Conservation (phyloP, 2,797 vertebrate species). For the Prionace glauca region DNA sequence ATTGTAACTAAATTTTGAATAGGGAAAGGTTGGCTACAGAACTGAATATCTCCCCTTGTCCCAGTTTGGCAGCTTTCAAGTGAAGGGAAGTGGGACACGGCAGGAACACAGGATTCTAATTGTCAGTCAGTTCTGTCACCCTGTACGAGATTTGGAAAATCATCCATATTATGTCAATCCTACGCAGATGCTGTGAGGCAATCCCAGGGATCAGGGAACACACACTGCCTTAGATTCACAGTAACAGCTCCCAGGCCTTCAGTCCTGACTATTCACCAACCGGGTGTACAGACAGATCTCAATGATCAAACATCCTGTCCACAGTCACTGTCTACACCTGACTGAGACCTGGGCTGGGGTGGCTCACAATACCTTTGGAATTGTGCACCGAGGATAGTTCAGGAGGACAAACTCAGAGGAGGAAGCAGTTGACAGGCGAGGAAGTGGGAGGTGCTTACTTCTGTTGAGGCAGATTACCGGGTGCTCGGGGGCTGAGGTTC, state of each 20-base stretch:
- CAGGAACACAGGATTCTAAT: background rate
- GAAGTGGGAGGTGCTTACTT: background rate
- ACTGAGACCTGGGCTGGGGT: background rate
- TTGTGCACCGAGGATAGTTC: background rate
- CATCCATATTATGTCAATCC: background rate
- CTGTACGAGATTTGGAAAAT: background rate
- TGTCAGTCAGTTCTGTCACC: background rate
- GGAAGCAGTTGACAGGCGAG: background rate
- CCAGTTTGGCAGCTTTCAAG: background rate
- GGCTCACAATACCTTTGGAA: too few species aligned
- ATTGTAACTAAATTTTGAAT: background rate
- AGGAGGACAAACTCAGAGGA: background rate
- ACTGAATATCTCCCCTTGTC: background rate
- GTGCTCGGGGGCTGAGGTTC: too few species aligned
- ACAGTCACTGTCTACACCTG: background rate
- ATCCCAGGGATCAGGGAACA: background rate
- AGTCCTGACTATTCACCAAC: background rate
- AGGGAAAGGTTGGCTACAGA: background rate
- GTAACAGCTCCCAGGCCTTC: background rate
- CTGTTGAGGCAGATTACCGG: background rate
- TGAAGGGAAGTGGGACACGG: background rate
- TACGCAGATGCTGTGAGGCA: background rate
- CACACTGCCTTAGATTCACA: background rate
- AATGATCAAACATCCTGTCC: background rate
- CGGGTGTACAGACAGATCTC: background rate